Conservation (phyloP, 2,113 vertebrate genomes). For the Mobula hypostoma region DNA sequence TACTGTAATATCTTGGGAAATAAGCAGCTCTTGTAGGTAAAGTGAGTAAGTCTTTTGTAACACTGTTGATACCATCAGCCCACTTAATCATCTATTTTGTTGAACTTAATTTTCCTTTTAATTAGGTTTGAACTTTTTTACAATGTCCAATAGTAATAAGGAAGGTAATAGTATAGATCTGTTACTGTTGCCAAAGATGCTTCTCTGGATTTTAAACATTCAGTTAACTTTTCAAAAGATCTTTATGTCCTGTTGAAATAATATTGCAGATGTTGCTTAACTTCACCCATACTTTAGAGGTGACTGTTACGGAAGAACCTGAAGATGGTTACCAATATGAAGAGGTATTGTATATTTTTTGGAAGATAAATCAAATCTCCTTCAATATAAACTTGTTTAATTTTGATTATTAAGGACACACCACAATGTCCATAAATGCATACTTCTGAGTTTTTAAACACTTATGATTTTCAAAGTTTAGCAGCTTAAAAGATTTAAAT, state of each 20-base stretch:
- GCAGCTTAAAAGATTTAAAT: no score
- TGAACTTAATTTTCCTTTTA: not conserved
- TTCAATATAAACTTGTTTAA: not conserved
- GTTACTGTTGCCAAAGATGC: not conserved
- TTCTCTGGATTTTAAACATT: not conserved
- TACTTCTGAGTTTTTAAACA: no score
- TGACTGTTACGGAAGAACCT: conserved; percentile 47
- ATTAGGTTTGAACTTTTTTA: not conserved
- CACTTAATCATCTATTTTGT: not conserved
- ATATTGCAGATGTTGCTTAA: not conserved
- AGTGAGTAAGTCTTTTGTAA: not conserved
- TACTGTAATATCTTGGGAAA: not conserved
- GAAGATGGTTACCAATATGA: conserved; percentile 66
- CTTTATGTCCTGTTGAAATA: not conserved
- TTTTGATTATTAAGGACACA: not conserved
- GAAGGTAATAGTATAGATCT: not conserved
- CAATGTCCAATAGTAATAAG: not conserved
- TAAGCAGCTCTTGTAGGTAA: not conserved
- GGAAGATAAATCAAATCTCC: conserved; percentile 25
- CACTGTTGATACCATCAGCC: not conserved
- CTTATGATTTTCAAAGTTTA: no score
- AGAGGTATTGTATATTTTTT: conserved; percentile 56
- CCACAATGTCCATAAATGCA: not conserved
- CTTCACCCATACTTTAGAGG: conserved; percentile 31
- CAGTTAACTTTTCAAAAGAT: not conserved